phyloP scores from a whole-genome alignment of 2,797 vertebrate genomes.

The Coccyzus lansbergi region DNA sequence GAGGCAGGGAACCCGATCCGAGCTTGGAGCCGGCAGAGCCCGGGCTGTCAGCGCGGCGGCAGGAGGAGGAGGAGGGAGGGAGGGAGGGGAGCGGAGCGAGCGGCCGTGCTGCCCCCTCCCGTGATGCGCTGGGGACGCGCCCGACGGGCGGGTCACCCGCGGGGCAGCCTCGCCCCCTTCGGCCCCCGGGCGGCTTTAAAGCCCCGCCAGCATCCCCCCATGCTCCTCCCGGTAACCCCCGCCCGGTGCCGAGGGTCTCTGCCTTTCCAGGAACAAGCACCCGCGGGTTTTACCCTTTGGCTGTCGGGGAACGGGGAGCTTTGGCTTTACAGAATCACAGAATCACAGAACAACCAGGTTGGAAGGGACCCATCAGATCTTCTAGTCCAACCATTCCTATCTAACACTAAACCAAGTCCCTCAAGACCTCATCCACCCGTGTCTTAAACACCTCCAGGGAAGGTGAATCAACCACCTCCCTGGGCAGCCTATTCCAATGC shows the following conservation, averaged over 20 bases:
- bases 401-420: too few species aligned
- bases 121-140: slow-evolving; percentile 65
- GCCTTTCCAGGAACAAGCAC: not conserved
- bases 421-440: too few species aligned
- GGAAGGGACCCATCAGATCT: too few species aligned
- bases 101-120: slow-evolving; percentile 43
- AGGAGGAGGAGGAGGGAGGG: too few species aligned
- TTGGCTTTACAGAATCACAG: not conserved
- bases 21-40: slow-evolving; percentile 45
- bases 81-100: not conserved
- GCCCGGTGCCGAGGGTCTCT: not conserved
- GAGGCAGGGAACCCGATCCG: slow-evolving; percentile 65
- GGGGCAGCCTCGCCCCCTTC: slow-evolving; percentile 58
- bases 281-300: not conserved
- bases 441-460: too few species aligned
- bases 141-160: slow-evolving; percentile 45
- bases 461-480: too few species aligned
- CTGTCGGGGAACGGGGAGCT: not conserved
- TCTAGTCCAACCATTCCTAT: too few species aligned
- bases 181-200: not conserved
- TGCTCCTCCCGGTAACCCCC: not conserved
- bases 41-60: not conserved
- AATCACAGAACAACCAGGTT: too few species aligned
- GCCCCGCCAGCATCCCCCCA: not conserved
- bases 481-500: too few species aligned